These are phyloP conservation scores for Botrylloides violaceus DNA, from an alignment of 23 tunicate species.

Conservation along the genomic window DNA sequence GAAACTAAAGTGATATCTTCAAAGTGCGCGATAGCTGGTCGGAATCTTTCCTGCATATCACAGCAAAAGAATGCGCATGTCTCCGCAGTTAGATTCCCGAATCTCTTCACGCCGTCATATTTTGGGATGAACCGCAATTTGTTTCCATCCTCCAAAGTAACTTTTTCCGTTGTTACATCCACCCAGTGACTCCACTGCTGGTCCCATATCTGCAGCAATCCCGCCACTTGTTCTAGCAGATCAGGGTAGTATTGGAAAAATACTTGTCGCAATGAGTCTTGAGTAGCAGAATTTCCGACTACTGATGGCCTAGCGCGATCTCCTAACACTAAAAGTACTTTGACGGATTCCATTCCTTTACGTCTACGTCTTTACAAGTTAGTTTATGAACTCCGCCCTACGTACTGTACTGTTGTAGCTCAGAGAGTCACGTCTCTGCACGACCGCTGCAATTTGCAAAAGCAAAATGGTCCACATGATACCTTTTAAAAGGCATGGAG, in stretches of 20 bases:
- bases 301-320: background rate
- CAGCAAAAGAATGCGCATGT: constrained; percentile 69
- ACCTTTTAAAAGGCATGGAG: too few species aligned
- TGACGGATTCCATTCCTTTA: background rate
- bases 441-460: too few species aligned
- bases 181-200: constrained; percentile 13
- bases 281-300: background rate
- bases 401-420: too few species aligned
- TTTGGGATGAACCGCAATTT: background rate
- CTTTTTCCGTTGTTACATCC: background rate
- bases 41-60: constrained; percentile 88
- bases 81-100: constrained; percentile 39
- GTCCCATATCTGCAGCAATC: constrained; percentile 14
- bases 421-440: too few species aligned
- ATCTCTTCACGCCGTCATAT: background rate
- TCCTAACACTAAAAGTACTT: background rate
- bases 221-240: background rate
- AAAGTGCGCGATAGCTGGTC: constrained; percentile 67
- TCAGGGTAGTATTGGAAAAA: background rate
- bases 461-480: too few species aligned
- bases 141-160: background rate
- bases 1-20: constrained; percentile 62
- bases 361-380: too few species aligned
- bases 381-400: too few species aligned
- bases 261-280: background rate